Percentiles rank a stretch among this genome's conserved stretches.
Conservation (phyloP, 2,888 invertebrate species). For the Aporophyla lueneburgensis region DNA sequence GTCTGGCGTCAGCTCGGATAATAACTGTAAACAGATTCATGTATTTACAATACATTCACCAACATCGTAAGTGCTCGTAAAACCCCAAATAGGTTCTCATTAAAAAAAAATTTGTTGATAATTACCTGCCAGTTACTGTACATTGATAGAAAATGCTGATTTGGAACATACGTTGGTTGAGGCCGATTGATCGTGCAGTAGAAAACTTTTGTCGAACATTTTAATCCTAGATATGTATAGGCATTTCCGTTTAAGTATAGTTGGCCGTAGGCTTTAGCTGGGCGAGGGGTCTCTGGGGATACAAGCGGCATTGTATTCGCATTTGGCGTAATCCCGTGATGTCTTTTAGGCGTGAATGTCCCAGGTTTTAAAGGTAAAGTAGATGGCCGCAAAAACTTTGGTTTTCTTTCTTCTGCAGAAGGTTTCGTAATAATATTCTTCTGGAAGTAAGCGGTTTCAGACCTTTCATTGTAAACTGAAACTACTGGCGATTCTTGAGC, state of each 20-base stretch:
- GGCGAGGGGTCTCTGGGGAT: constrained; percentile 97
- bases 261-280: constrained; percentile 97
- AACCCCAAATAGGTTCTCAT: constrained; percentile 23
- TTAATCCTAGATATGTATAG: constrained; percentile 97
- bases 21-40: constrained; percentile 89
- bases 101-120: constrained; percentile 62
- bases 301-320: constrained; percentile 96
- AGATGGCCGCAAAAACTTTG: constrained; percentile 95
- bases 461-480: constrained; percentile 82
- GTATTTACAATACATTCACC: constrained; percentile 70
- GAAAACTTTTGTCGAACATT: constrained; percentile 97
- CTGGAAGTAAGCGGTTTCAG: constrained; percentile 88
- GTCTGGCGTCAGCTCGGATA: constrained; percentile 93
- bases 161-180: constrained; percentile 98
- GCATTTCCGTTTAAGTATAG: constrained; percentile 97
- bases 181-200: constrained; percentile 98
- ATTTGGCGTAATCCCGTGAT: constrained; percentile 95
- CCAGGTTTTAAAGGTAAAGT: constrained; percentile 96
- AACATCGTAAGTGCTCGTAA: constrained; percentile 40
- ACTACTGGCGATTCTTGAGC: constrained; percentile 75
- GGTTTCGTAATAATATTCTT: constrained; percentile 81
- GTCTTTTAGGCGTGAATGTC: constrained; percentile 95
- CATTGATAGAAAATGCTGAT: constrained; percentile 98
- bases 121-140: constrained; percentile 98
- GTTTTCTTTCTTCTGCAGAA: constrained; percentile 85